These are phyloP conservation scores for Tragelaphus buxtoni DNA, from an alignment of 2,113 vertebrate genomes.

Conservation along the genomic window DNA sequence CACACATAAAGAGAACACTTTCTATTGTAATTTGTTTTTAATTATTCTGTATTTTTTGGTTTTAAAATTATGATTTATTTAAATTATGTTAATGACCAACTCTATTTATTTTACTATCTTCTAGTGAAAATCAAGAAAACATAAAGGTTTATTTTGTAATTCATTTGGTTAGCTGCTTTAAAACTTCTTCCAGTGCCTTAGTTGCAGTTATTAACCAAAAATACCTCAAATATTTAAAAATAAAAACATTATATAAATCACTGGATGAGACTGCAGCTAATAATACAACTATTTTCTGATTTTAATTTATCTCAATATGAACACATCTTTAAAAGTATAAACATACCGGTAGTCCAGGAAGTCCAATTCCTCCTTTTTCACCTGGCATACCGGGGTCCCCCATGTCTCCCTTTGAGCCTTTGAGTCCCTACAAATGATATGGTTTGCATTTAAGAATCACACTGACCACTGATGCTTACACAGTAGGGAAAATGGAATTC, in stretches of 20 bases:
- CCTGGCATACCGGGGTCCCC: conserved; percentile 92
- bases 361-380: conserved; percentile 93
- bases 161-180: not conserved
- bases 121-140: not conserved
- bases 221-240: conserved; percentile 24
- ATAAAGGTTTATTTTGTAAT: not conserved
- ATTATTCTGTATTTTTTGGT: not conserved
- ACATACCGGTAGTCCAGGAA: conserved; percentile 94
- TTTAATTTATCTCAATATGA: not conserved
- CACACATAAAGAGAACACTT: not conserved
- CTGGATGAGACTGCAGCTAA: not conserved
- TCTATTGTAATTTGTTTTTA: not conserved
- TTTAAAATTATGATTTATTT: conserved; percentile 2
- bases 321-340: not conserved
- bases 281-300: not conserved
- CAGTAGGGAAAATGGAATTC: not conserved
- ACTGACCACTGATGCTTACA: not conserved
- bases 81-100: not conserved
- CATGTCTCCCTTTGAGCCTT: conserved; percentile 95
- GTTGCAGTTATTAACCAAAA: conserved; percentile 18
- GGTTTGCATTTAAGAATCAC: conserved; percentile 3
- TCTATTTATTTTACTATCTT: not conserved
- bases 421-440: conserved; percentile 87
- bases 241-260: not conserved
- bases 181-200: not conserved